Evolutionary conservation across 2,888 invertebrate species (phyloP).

Genomic region (Drosophila melanosoma): DNA sequence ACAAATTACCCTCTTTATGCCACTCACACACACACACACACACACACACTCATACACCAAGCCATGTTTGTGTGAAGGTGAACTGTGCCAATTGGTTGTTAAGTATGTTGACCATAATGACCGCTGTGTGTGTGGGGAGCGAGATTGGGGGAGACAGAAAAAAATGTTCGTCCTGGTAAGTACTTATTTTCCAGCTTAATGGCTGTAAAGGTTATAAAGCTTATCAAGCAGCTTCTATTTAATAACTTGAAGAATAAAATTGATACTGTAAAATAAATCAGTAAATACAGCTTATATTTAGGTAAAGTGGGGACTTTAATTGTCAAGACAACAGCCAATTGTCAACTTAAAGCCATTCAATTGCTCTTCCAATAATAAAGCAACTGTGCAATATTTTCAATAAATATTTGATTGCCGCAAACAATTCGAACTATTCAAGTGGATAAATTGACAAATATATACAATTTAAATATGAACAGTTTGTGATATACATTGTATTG

Average conservation of each 20-base stretch:
- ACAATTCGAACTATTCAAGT: neutral
- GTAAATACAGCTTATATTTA: neutral
- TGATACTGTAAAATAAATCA: neutral
- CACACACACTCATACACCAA: neutral
- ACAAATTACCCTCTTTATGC: constrained; percentile 29
- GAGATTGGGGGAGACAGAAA: neutral
- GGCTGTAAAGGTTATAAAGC: neutral
- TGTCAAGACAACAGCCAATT: neutral
- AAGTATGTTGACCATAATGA: constrained; percentile 13
- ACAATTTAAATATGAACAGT: neutral
- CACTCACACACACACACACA: neutral
- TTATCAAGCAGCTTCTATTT: neutral
- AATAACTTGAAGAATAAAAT: neutral
- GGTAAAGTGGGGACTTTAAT: neutral
- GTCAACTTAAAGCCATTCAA: neutral
- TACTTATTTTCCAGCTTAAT: neutral
- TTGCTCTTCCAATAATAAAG: neutral
- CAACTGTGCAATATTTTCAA: neutral
- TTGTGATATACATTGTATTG: neutral
- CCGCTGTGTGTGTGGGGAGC: neutral
- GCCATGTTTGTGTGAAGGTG: constrained; percentile 12
- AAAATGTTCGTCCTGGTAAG: neutral
- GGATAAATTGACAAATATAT: neutral
- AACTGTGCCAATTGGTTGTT: constrained; percentile 21
- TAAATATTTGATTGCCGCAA: neutral